These are phyloP conservation scores for Cantharis rufa DNA, from an alignment of 2,888 invertebrate species.

Conservation along the genomic window DNA sequence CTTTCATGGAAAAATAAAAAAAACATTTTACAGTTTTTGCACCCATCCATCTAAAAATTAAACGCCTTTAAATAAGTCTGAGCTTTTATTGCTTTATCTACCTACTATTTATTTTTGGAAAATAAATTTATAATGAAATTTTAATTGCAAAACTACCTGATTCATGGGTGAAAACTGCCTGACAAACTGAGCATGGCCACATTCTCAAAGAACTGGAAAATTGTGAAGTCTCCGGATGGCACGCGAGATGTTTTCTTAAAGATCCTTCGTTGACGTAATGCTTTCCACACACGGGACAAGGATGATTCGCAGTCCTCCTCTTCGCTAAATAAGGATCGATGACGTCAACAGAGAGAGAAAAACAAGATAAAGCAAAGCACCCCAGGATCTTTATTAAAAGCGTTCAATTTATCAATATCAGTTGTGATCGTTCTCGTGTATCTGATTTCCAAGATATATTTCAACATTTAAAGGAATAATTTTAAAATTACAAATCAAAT, in stretches of 20 bases:
- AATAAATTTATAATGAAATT: constrained; percentile 20
- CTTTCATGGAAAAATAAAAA: not conserved
- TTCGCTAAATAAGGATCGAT: constrained; percentile 87
- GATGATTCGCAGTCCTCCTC: constrained; percentile 91
- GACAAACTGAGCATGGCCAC: constrained; percentile 96
- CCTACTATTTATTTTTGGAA: not conserved
- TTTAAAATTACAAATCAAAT: constrained; percentile 4
- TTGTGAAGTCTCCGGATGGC: constrained; percentile 84
- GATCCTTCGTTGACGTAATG: constrained; percentile 95
- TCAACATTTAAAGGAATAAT: not conserved
- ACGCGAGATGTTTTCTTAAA: constrained; percentile 88
- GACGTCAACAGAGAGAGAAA: constrained; percentile 69
- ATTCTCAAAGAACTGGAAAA: constrained; percentile 81
- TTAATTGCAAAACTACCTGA: constrained; percentile 68
- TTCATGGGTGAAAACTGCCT: constrained; percentile 93
- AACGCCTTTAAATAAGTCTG: constrained; percentile 1
- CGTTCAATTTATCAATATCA: constrained; percentile 18
- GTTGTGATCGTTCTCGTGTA: not conserved
- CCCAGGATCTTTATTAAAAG: constrained; percentile 50
- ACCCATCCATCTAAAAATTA: not conserved
- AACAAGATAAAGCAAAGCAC: constrained; percentile 57
- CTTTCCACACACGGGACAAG: constrained; percentile 93
- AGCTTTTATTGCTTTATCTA: not conserved
- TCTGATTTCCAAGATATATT: not conserved
- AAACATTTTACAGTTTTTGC: not conserved